These are phyloP conservation scores for Plutella xylostella DNA, from an alignment of 2,888 invertebrate genomes.

Conservation along the genomic window DNA sequence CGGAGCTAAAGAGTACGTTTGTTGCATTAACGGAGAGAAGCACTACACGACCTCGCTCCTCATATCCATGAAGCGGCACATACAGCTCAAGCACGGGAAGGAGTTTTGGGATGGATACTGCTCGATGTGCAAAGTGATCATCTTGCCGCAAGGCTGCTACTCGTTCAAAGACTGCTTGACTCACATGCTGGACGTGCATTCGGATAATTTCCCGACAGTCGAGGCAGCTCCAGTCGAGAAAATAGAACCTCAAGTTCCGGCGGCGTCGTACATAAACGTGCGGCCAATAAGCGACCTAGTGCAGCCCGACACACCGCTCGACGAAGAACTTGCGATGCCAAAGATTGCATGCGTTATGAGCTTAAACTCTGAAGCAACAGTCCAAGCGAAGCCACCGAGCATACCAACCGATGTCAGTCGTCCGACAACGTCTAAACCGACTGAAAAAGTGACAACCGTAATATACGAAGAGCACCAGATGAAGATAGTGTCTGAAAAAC, in stretches of 20 bases:
- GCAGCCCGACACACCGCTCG: conserved; percentile 18
- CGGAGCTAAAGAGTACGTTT: conserved; percentile 48
- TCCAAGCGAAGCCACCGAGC: conserved; percentile 4
- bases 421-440: not conserved
- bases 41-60: conserved; percentile 50
- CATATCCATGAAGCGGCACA: conserved; percentile 57
- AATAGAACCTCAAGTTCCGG: conserved; percentile 13
- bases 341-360: conserved; percentile 69
- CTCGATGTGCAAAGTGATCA: conserved; percentile 55
- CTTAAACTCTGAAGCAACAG: conserved; percentile 36
- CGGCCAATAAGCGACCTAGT: conserved; percentile 52
- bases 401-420: not conserved
- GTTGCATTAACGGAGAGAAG: conserved; percentile 47
- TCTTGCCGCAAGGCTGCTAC: conserved; percentile 44
- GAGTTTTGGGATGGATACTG: conserved; percentile 71
- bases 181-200: conserved; percentile 53
- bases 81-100: conserved; percentile 41
- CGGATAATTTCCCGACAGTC: conserved; percentile 46
- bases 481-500: conserved; percentile 42
- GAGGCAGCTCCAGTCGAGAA: conserved; percentile 16
- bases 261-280: conserved; percentile 38
- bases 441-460: conserved; percentile 10
- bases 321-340: conserved; percentile 27
- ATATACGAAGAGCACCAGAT: conserved; percentile 46
- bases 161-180: conserved; percentile 46